Base-by-base conservation (phyloP, 64 coral and sea anemone species). In the Trachythela sp. region DNA sequence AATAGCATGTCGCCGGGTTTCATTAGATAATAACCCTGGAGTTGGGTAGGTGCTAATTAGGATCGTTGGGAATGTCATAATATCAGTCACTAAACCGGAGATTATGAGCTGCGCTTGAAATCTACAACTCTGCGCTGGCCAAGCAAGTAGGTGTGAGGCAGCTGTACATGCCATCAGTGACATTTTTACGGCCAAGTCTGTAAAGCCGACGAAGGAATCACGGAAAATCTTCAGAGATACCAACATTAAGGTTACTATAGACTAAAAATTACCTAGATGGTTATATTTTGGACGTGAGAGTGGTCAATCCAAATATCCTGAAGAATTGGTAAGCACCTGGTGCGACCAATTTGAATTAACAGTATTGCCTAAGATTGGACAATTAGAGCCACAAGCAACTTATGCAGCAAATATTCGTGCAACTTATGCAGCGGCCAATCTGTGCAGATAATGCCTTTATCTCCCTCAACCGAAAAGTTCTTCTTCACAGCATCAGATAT, bases 361-460 rank as follows among this genome's bases (percentile, higher is more conserved):
- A 77, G 24, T 35, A 34, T 45, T 86, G 64, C 88, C 70, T 10
- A 92, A 88, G 72, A 88, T 88, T 22, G 86, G 48, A 17, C 83
- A 88, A 86, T 72, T 38, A 86, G 88, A 93, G 54, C 88, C 88
- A 87, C 88, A 90, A 87, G 88, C 88, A 27, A 88, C 88, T 13
- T 90, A 90, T 77, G 92, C 92, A 75, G 84, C 84, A n/a, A n/a
- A n/a, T n/a, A 42, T 93, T 93, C 86, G 84, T 59, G 68, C n/a
- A n/a, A 92, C 87, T 22, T 76, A 92, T 22, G 77, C 86, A 88
- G 18, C 84, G 39, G 29, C 83, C 86, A 13, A 84, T 93, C 0
- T 87, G 89, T 89, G 87, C 92, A 85, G 76, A 84, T 24, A 93
- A 89, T 18, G 92, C 92, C 83, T 93, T 93, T 49, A 93, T 89